Percentiles rank a stretch among this genome's conserved stretches.
phyloP scores from a whole-genome alignment of 2,888 invertebrate species.

The Mythimna pallens region DNA sequence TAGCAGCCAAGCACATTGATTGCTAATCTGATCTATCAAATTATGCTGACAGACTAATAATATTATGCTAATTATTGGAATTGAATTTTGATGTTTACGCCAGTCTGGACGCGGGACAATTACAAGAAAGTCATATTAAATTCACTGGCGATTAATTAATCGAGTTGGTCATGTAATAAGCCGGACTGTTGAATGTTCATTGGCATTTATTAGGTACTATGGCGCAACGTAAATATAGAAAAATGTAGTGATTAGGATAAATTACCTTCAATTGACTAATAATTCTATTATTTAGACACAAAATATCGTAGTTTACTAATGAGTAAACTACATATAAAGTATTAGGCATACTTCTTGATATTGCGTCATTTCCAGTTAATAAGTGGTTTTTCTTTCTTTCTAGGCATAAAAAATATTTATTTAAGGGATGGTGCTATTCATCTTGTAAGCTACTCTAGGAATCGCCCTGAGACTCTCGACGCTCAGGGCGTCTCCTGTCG shows the following conservation, averaged over 20 bases:
- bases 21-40: slow-evolving; percentile 45
- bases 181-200: not conserved
- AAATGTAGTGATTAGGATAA: not conserved
- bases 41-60: slow-evolving; percentile 44
- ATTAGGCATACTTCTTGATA: no score
- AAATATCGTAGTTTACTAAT: no score
- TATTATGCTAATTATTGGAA: slow-evolving; percentile 39
- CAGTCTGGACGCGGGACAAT: not conserved
- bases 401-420: no score
- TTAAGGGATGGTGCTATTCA: no score
- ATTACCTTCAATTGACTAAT: not conserved
- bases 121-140: slow-evolving; percentile 16
- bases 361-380: no score
- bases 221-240: no score
- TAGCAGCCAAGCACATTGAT: slow-evolving; percentile 30
- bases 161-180: not conserved
- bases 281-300: not conserved
- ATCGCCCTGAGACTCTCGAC: no score
- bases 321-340: no score
- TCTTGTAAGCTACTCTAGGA: no score
- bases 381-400: no score
- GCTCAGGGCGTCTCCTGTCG: no score
- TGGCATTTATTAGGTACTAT: no score
- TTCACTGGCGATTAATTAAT: slow-evolving; percentile 18
- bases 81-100: slow-evolving; percentile 36